Base-by-base conservation (phyloP, 2,888 invertebrate genomes). In the Zygothrica quintamaculata region DNA sequence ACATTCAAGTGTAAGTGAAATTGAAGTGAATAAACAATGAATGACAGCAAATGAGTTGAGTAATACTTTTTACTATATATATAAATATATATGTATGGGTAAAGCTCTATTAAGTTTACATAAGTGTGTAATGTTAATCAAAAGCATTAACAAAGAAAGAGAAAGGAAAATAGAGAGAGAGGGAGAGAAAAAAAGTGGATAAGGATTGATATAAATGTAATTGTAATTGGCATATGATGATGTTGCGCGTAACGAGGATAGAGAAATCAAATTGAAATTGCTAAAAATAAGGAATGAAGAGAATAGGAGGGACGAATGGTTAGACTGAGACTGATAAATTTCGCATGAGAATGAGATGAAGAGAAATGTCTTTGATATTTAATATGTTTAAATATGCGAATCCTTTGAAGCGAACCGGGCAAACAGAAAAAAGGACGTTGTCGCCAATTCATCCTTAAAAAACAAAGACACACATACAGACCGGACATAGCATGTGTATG, bases 311-410 rank as follows among this genome's bases (percentile, higher is more conserved):
- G n/a, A n/a, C n/a, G n/a, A n/a, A 22, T 22, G 33, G 18, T 2
- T 12, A 36, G 13, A 36, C n/a, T 36, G 36, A 40, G 40, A 4
- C n/a, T 65, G 53, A 65, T 65, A 64, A 59, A 59, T 13, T 26
- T 46, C 33, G 33, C 42, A 29, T 29, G 50, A 42, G 55, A 62
- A 74, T 61, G 69, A 37, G 50, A 64, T 51, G 40, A 44, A 59
- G 47, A 39, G 58, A 71, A 81, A 68, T 85, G 87, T 87, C 86
- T 81, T 81, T 81, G 87, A 81, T 81, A 81, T 81, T 82, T 81
- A 87, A 81, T 81, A 81, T 85, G 87, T 71, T 81, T 87, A 81
- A 81, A 81, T 85, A 81, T 81, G 87, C 84, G 76, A 82, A 81
- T 81, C 85, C 80, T 68, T 85, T 77, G 84, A 77, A 84, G 87